These are phyloP conservation scores for Sarcoramphus papa DNA, from an alignment of 2,797 vertebrate genomes.

Conservation along the genomic window DNA sequence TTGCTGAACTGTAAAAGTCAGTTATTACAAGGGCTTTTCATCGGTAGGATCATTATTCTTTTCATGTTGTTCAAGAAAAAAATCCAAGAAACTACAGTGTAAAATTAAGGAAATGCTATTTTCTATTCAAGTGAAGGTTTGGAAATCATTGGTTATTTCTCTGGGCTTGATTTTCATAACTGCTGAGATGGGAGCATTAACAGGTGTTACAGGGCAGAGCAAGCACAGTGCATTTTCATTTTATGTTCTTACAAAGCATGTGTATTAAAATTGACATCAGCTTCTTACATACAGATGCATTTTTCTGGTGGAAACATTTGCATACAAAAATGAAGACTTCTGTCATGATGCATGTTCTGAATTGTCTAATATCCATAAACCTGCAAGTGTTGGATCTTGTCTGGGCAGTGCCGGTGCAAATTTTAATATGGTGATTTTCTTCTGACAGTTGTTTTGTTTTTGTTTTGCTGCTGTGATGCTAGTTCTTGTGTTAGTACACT, in stretches of 20 bases:
- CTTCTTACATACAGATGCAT: not conserved
- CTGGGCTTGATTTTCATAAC: not conserved
- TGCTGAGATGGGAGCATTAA: not conserved
- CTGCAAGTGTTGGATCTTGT: not conserved
- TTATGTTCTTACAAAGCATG: not conserved
- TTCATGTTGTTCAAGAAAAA: not conserved
- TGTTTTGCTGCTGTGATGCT: not conserved
- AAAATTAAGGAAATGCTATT: not conserved
- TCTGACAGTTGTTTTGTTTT: not conserved
- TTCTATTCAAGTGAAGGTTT: not conserved
- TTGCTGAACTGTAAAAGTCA: not conserved
- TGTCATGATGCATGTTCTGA: not conserved
- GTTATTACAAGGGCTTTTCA: not conserved
- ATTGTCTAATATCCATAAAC: not conserved
- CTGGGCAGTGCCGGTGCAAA: not conserved
- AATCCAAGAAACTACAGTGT: not conserved
- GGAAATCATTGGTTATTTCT: not conserved
- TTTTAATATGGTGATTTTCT: not conserved
- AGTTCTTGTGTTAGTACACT: not conserved
- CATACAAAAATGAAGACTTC: not conserved
- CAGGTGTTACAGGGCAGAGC: constrained; percentile 34
- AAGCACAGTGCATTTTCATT: not conserved
- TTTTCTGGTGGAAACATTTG: not conserved
- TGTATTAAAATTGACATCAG: not conserved
- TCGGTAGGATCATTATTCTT: not conserved